Evolutionary conservation across 1,140 invertebrate genomes (phyloP).

Genomic region (Ctenoplectra terminalis): DNA sequence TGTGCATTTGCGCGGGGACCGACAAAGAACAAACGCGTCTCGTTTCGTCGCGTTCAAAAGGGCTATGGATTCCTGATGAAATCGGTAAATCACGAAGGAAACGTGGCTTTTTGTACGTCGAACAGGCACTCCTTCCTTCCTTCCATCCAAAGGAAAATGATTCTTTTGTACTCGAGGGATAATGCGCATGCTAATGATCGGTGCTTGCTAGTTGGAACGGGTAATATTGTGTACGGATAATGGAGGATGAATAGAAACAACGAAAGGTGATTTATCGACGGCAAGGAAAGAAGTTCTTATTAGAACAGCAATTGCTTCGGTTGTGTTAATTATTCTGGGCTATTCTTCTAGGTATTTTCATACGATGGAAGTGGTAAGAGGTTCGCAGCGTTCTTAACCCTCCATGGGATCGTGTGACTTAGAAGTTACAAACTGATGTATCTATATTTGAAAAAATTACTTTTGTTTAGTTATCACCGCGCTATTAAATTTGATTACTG

Average conservation of each 20-base stretch:
- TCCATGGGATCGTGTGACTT: no score
- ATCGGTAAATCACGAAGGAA: slow-evolving; percentile 21
- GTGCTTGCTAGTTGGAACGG: background rate
- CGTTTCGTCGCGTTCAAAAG: slow-evolving; percentile 18
- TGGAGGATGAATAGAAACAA: background rate
- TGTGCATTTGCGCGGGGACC: slow-evolving; percentile 11
- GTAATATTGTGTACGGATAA: background rate
- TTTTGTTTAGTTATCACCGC: no score
- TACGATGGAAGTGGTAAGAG: no score
- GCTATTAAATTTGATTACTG: no score
- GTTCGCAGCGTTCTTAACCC: no score
- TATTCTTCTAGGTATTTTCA: no score
- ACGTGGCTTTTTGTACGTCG: background rate
- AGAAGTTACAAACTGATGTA: no score
- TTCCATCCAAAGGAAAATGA: background rate
- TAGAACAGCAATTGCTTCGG: no score
- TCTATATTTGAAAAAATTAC: no score
- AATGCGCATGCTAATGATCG: slow-evolving; percentile 9
- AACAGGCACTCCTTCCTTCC: background rate
- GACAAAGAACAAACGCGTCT: slow-evolving; percentile 18
- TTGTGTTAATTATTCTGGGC: no score
- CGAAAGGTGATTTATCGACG: no score
- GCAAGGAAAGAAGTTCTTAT: no score
- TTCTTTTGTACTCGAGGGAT: background rate
- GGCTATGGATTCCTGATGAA: background rate